Percentiles rank a stretch among this genome's conserved stretches.
phyloP scores from a whole-genome alignment of 2,797 vertebrate genomes.

The Glyptemys insculpta region DNA sequence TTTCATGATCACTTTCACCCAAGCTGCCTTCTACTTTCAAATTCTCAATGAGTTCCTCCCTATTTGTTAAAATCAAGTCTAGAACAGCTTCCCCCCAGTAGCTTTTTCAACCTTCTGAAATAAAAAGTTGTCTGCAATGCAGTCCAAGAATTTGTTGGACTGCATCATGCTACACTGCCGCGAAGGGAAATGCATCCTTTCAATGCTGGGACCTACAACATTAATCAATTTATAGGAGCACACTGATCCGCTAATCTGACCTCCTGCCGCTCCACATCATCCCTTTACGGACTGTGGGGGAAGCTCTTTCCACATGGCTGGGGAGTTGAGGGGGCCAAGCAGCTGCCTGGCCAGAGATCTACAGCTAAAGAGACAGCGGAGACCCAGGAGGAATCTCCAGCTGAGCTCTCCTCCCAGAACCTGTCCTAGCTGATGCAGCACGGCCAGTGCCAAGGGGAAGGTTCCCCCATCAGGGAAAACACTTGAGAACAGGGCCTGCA shows the following conservation, averaged over 20 bases:
- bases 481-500: not conserved
- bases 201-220: not conserved
- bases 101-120: too few species aligned
- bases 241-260: not conserved
- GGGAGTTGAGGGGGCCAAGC: not conserved
- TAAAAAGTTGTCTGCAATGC: too few species aligned
- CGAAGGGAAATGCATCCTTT: not conserved
- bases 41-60: too few species aligned
- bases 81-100: too few species aligned
- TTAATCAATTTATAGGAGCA: not conserved
- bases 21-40: too few species aligned
- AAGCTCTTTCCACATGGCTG: not conserved
- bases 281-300: not conserved
- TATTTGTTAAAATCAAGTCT: too few species aligned
- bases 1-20: too few species aligned
- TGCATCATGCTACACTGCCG: not conserved
- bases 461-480: not conserved
- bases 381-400: not conserved
- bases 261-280: not conserved
- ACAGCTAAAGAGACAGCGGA: not conserved
- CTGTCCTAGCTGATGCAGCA: not conserved
- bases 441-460: not conserved
- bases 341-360: not conserved
- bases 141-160: too few species aligned
- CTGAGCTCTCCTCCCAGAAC: not conserved